Evolutionary conservation across 2,888 invertebrate species (phyloP).

Genomic region (Eulithis testata): DNA sequence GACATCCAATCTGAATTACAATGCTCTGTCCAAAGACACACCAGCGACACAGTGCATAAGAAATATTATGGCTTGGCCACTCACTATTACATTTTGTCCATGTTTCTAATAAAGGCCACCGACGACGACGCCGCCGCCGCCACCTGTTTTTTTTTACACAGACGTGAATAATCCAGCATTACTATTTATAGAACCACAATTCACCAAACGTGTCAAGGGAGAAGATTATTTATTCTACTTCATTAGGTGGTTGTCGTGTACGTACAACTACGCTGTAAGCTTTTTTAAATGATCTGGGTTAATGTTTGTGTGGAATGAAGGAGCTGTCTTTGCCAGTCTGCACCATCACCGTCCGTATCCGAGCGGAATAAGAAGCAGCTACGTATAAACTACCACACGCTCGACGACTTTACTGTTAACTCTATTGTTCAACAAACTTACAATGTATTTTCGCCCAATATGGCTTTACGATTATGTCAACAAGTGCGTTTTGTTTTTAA

Average conservation of each 20-base stretch:
- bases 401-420: conserved; percentile 68
- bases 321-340: conserved; percentile 43
- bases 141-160: no score
- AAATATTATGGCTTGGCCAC: conserved; percentile 6
- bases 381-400: conserved; percentile 29
- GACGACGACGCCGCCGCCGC: no score
- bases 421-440: conserved; percentile 79
- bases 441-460: conserved; percentile 82
- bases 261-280: no score
- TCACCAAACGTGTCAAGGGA: no score
- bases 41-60: conserved; percentile 8
- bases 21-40: conserved; percentile 45
- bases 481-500: conserved; percentile 79
- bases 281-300: no score
- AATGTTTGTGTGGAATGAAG: background rate
- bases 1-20: conserved; percentile 80
- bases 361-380: conserved; percentile 81
- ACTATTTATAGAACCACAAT: no score
- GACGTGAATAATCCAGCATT: no score
- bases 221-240: no score
- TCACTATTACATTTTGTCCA: background rate
- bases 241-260: background rate
- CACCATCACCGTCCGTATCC: conserved; percentile 70
- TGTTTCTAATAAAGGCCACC: no score
- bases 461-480: conserved; percentile 80